Evolutionary conservation across 1,140 invertebrate species (phyloP).

Genomic region (Pseudachorutes palmiensis): DNA sequence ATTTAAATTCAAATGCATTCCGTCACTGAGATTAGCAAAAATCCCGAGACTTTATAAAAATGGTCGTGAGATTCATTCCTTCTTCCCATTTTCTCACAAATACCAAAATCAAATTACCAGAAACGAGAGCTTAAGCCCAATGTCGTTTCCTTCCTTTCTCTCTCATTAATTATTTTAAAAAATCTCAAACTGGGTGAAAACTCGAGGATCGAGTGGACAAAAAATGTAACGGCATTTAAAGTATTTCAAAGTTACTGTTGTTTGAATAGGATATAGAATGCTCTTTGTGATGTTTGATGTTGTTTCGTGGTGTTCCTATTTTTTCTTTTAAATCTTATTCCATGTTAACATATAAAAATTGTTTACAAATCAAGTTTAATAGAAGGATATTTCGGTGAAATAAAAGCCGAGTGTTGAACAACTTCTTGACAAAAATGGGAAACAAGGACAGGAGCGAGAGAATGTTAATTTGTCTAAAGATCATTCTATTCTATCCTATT

Average conservation of each 20-base stretch:
- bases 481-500: constrained; percentile 8
- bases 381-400: neutral
- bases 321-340: constrained; percentile 1
- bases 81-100: no score
- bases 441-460: neutral
- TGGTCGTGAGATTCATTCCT: no score
- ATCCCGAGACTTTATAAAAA: neutral
- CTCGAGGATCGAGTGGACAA: neutral
- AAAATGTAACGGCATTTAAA: neutral
- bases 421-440: neutral
- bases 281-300: constrained; percentile 7
- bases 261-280: constrained; percentile 13
- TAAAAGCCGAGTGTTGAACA: no score
- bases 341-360: neutral
- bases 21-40: neutral
- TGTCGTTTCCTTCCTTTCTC: no score
- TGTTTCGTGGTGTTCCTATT: constrained; percentile 6
- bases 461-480: constrained; percentile 10
- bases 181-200: no score
- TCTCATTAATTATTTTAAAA: neutral
- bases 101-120: no score
- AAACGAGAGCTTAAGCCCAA: no score
- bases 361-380: neutral
- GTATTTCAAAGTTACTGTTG: neutral
- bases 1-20: neutral